phyloP scores from a whole-genome alignment of 1,140 invertebrate genomes.

The Lepidurus packardi region DNA sequence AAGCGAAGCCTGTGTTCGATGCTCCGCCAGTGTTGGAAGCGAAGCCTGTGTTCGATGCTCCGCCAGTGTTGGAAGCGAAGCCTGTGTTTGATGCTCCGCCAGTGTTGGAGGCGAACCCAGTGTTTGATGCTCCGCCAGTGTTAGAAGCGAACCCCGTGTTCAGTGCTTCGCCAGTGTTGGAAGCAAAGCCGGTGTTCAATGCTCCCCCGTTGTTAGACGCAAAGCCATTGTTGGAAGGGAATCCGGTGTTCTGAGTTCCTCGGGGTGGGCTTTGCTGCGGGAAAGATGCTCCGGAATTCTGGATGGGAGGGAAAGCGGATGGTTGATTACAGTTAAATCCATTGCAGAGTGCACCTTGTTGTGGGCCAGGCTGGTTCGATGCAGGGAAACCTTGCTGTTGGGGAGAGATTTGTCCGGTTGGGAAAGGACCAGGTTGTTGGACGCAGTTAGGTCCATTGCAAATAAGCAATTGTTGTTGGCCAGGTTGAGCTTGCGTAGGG shows the following conservation, averaged over 20 bases:
- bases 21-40: slow-evolving; percentile 1
- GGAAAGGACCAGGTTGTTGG: neutral
- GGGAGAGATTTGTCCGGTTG: neutral
- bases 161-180: neutral
- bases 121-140: neutral
- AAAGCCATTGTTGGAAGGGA: neutral
- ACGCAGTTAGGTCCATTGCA: neutral
- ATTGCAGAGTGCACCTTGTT: neutral
- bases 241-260: neutral
- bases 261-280: neutral
- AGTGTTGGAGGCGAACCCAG: neutral
- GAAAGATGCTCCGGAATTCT: neutral
- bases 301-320: neutral
- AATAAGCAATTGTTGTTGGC: neutral
- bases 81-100: neutral
- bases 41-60: neutral
- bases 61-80: neutral
- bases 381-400: neutral
- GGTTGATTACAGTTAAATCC: neutral
- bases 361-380: neutral
- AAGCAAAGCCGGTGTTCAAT: neutral
- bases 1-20: neutral
- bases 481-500: neutral
- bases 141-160: neutral
- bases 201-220: neutral